Conservation (phyloP, 2,888 invertebrate species). For the Scrobipalpa atriplicella region DNA sequence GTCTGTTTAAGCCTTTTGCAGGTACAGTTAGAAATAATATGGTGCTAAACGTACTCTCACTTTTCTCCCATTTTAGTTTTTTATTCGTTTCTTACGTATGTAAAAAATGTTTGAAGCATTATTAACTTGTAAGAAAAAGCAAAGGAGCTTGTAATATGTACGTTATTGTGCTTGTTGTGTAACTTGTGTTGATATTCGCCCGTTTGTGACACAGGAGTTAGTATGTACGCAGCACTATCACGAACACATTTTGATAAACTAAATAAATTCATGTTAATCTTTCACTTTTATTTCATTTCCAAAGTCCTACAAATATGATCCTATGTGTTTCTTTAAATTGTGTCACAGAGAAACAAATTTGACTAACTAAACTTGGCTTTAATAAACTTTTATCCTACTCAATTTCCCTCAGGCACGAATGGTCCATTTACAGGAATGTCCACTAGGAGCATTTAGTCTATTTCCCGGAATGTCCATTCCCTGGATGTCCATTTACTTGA, state of each 20-base stretch:
- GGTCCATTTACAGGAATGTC: too few species aligned
- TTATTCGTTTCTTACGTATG: not conserved
- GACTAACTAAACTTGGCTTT: too few species aligned
- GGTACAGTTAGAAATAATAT: conserved; percentile 2
- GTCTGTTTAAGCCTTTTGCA: not conserved
- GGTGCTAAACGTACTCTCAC: conserved; percentile 16
- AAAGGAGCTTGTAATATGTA: conserved; percentile 36
- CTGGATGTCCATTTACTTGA: too few species aligned
- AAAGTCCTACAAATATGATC: not conserved
- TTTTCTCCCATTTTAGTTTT: not conserved
- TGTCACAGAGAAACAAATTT: not conserved
- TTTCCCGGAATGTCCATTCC: too few species aligned
- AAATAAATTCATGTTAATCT: conserved; percentile 80
- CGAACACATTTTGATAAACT: conserved; percentile 74
- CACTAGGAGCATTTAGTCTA: too few species aligned
- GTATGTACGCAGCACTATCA: conserved; percentile 74
- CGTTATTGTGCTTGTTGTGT: conserved; percentile 56
- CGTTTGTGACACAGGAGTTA: conserved; percentile 70
- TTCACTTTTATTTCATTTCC: not conserved
- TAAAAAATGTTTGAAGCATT: not conserved
- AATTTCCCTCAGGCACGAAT: too few species aligned
- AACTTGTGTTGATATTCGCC: conserved; percentile 62
- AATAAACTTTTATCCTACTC: too few species aligned
- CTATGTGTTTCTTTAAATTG: not conserved
- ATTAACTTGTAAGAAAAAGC: conserved; percentile 30